Evolutionary conservation across 1,140 invertebrate genomes (phyloP), one percentile per base, ranked within the genome.

Genomic region (Heliconius himera): DNA sequence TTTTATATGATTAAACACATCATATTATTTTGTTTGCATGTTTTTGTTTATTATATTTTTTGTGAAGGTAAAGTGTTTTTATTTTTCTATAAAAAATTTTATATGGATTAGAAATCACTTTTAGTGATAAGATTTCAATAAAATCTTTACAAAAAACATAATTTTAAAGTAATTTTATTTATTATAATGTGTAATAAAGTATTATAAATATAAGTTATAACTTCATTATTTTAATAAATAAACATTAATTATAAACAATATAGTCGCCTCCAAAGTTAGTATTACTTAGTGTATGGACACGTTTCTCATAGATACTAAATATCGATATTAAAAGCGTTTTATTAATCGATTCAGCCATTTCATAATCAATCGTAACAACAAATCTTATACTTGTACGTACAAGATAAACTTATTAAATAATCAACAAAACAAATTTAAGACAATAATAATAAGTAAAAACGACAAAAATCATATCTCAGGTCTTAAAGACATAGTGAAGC

Each of bases 351-450:
- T 26, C 22, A 66, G 9, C 56, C 9, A 26, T 66, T 66, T 29
- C 60, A 56, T 56, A 56, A 22, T 22, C 26, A 29, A 56, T 56
- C 9, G 54, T 22, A 66, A 66, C n/a, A 66, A 66, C 60, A 66
- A 66, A 66, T 66, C 60, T 51, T 66, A 66, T 66, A 66, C 8
- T 29, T 18, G 60, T 66, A 66, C 60, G n/a, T 66, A 16, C 29
- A 66, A 26, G 29, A 29, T 66, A 66, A 66, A 66, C 60, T 66
- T 66, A 66, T 66, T 66, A 66, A 66, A 66, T 66, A 66, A 66
- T 66, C 60, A 66, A 66, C 60, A 66, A 29, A 66, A 66, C 60
- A 66, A 51, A 66, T 66, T 66, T 66, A 29, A 26, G 13, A 29
- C 20, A 46, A 54, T n/a, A n/a, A n/a, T 22, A 56, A n/a, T 56